A percentile compares a stretch with the other conserved stretches of the same genome.
Conservation (phyloP, 2,113 vertebrate species). For the Mormyrus iriodes region DNA sequence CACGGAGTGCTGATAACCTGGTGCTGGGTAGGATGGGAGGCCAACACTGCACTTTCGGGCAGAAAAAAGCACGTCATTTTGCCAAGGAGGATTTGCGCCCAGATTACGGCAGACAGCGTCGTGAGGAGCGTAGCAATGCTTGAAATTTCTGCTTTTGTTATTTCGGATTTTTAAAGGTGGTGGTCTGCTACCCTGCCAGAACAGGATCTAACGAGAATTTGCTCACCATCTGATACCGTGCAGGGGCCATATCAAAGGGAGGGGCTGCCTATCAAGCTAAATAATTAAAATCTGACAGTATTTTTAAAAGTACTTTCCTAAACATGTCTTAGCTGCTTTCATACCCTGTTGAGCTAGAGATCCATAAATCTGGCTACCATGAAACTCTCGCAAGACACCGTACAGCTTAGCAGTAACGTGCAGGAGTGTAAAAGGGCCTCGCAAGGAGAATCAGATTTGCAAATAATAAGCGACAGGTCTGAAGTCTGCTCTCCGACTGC, state of each 20-base stretch:
- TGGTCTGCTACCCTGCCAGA: not conserved
- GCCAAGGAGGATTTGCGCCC: not conserved
- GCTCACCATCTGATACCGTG: not conserved
- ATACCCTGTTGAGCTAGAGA: not conserved
- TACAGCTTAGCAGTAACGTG: not conserved
- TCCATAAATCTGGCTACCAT: not conserved
- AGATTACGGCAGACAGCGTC: not conserved
- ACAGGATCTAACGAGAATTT: not conserved
- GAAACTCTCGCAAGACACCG: not conserved
- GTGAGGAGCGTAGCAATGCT: not conserved
- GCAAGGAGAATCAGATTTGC: not conserved
- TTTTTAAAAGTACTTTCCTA: not conserved
- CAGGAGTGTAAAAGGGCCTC: not conserved
- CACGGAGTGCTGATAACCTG: not conserved
- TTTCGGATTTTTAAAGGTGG: not conserved
- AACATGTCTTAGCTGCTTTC: not conserved
- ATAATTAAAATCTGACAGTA: not conserved
- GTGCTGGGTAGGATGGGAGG: not conserved
- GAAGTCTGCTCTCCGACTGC: not conserved
- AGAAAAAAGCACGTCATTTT: not conserved
- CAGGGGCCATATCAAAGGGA: not conserved
- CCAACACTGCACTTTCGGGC: not conserved
- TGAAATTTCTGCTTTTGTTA: not conserved
- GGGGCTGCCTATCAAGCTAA: not conserved
- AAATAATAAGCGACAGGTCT: conserved; percentile 1